These are phyloP conservation scores for Scotopteryx bipunctaria DNA, from an alignment of 2,888 invertebrate species.

Conservation along the genomic window DNA sequence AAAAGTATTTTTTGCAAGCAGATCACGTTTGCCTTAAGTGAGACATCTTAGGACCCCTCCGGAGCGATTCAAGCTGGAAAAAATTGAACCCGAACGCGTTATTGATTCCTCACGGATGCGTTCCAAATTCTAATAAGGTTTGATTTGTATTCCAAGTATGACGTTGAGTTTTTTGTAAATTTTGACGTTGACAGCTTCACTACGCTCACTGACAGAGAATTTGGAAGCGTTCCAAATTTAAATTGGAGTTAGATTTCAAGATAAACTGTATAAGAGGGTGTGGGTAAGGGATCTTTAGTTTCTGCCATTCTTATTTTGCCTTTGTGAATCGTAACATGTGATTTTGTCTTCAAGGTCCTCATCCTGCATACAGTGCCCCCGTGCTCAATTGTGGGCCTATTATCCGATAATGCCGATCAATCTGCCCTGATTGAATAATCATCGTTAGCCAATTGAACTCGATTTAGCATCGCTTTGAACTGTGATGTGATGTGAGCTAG, in stretches of 20 bases:
- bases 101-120: conserved; percentile 61
- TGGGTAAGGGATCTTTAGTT: conserved; percentile 9
- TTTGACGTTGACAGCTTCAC: conserved; percentile 26
- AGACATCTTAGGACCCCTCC: conserved; percentile 72
- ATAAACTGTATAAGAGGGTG: conserved; percentile 7
- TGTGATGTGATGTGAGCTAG: conserved; percentile 29
- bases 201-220: conserved; percentile 16
- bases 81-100: conserved; percentile 57
- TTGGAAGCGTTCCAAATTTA: conserved; percentile 27
- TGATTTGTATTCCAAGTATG: conserved; percentile 22
- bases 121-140: conserved; percentile 35
- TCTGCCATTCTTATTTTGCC: conserved; percentile 5
- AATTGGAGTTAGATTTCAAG: conserved; percentile 27
- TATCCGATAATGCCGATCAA: conserved; percentile 81
- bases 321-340: conserved; percentile 10
- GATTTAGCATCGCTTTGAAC: conserved; percentile 55
- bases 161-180: conserved; percentile 13
- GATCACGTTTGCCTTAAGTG: conserved; percentile 82
- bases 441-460: conserved; percentile 80
- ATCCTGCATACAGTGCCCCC: conserved; percentile 42
- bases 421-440: conserved; percentile 81
- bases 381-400: conserved; percentile 57
- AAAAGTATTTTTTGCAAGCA: conserved; percentile 77
- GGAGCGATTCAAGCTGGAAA: conserved; percentile 64
- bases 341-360: conserved; percentile 24